Evolutionary conservation across 2,113 vertebrate genomes (phyloP), one percentile per base, ranked within the genome.

Genomic region (Perognathus longimembris): DNA sequence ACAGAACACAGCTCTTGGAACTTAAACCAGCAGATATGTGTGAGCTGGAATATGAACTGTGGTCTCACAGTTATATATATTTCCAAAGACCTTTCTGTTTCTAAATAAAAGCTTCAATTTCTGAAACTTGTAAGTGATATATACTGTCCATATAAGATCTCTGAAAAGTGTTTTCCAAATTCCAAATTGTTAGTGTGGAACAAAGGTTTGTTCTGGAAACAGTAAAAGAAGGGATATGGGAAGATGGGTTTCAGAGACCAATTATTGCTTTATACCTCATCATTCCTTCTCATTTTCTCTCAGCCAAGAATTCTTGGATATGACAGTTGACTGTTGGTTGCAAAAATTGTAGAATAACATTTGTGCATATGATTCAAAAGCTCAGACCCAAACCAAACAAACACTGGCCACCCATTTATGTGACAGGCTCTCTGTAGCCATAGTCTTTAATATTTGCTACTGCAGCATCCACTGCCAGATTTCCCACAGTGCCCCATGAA

Each of bases 91-190:
- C 63, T 88, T 70, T 94, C 67, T 93, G n/a, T 97, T 95, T 90
- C 73, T 94, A 84, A 97, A 96, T 95, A 95, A 95, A 97, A 93
- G 28, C 61, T 40, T 2, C 96, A 73, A 42, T 82, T 95, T 85
- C 83, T 89, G 66, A 91, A 94, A 83, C 70, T 57, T 75, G 74
- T 90, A 67, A 88, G 45, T 74, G 82, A 71, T 92, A 14, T 73
- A 40, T 73, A 12, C 36, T 81, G 92, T 92, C 94, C 96, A 93
- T 82, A 79, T 88, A 90, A 78, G 66, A 69, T 91, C 74, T 81
- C 83, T 69, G 2, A 54, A 75, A 76, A 88, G 38, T 32, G 22
- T 93, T 90, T 94, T 73, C 70, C 75, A 85, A 76, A 78, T 76
- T 69, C 34, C 61, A 3, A 45, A 50, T 70, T 67, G n/a, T 80